Base-by-base conservation (phyloP, 1,140 invertebrate species). In the Propsilocerus akamusi region DNA sequence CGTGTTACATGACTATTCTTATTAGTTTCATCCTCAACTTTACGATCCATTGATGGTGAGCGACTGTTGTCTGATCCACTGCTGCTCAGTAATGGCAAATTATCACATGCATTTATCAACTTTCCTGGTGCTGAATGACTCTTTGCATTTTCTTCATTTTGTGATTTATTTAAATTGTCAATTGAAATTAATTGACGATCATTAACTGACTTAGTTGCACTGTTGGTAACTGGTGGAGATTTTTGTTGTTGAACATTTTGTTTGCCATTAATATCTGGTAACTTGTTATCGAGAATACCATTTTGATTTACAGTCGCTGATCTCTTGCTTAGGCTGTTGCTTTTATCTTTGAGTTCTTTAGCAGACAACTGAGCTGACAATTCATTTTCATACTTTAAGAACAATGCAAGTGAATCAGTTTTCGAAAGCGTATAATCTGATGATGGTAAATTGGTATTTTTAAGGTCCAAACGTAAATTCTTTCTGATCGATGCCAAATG, bases 291-390 rank as follows among this genome's bases (percentile, higher is more conserved):
- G 10, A 41, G 34, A 1, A 41, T n/a, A 17, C 17, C 17, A 41
- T 41, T 41, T n/a, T 10, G 14, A n/a, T 8, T 30, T 30, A 30
- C 11, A 20, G 34, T 41, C 10, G 59, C 59, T 48, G 65, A 63
- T 48, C 63, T 62, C 46, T 66, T 66, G 47, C 59, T 66, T 4
- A 65, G 47, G 17, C 51, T 63, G 48, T 66, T 66, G 50, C 59
- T 66, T 48, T 65, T 64, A 6, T 65, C 64, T 51, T 66, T 66
- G 0, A 61, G 53, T 23, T 65, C 63, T 48, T 65, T 65, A 49
- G 56, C 60, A 41, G 51, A 63, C 10, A 63, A 25, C 34, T 59
- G 56, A 17, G 53, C 17, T 28, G 7, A 23, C 48, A 65, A 49
- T 47, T 65, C 63, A 37, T 63, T 59, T 50, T 65, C 63, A 50